These are phyloP conservation scores for Phylloscopus trochiloides DNA, from an alignment of 2,113 vertebrate genomes.

Conservation along the genomic window DNA sequence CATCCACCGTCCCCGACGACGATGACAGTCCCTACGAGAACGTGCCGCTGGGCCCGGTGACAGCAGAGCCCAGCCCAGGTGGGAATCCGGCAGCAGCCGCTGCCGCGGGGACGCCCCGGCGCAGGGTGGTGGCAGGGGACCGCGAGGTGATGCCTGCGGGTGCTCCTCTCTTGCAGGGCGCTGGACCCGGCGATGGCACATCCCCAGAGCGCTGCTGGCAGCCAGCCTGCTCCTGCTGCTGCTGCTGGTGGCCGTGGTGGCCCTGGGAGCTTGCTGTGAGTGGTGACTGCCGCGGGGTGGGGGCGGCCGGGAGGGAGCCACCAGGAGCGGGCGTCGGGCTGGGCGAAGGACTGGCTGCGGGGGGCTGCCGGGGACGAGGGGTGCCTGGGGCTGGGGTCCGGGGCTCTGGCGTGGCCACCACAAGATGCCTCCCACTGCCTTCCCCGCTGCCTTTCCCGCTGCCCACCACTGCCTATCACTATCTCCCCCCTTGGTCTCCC, in stretches of 20 bases:
- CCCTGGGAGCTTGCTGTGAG: slow-evolving; percentile 25
- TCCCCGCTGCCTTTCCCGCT: neutral
- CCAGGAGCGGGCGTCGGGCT: accelerated
- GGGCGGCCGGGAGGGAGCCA: too few species aligned
- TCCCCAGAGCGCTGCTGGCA: neutral
- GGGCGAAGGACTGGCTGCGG: neutral
- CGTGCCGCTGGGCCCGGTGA: neutral
- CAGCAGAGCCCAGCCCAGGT: neutral
- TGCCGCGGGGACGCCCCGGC: accelerated
- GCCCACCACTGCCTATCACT: too few species aligned
- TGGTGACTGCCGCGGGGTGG: neutral
- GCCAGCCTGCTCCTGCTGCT: neutral
- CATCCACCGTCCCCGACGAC: neutral
- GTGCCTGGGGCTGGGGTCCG: too few species aligned
- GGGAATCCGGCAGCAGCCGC: neutral
- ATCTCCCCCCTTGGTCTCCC: too few species aligned
- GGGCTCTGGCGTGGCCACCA: neutral
- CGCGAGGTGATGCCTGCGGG: accelerated
- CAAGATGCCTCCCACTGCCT: neutral
- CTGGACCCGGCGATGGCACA: neutral
- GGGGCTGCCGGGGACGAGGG: accelerated
- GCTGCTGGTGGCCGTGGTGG: neutral
- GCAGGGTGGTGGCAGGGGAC: accelerated
- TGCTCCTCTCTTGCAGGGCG: neutral
- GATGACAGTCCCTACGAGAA: neutral